Percentiles rank a stretch among this genome's conserved stretches.
These are phyloP conservation scores for Pseudococcus jackbeardsleyi DNA, from an alignment of 2,888 invertebrate genomes.

Conservation along the genomic window DNA sequence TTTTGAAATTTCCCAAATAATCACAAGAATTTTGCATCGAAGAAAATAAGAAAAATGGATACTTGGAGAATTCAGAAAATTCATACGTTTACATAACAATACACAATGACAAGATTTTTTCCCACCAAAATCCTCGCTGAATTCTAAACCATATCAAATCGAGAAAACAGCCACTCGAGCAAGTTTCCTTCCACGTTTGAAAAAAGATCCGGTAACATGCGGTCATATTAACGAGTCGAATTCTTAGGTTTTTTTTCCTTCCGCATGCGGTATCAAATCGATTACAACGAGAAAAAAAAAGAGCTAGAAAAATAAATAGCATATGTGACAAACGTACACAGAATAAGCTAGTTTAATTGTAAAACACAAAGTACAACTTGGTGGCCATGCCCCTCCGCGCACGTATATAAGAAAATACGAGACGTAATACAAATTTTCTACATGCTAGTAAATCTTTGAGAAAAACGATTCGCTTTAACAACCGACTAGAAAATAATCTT, in stretches of 20 bases:
- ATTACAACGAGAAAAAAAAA: neutral
- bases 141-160: neutral
- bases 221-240: constrained; percentile 14
- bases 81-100: too few relatives aligned
- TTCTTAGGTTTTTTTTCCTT: neutral
- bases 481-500: constrained; percentile 50
- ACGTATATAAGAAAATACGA: constrained; percentile 31
- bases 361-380: constrained; percentile 21
- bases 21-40: too few relatives aligned
- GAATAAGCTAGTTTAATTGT: constrained; percentile 24
- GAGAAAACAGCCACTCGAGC: neutral
- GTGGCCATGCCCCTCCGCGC: neutral
- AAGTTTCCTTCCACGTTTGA: neutral
- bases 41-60: too few relatives aligned
- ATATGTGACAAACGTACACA: constrained; percentile 20
- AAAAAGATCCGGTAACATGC: constrained; percentile 13
- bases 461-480: constrained; percentile 50
- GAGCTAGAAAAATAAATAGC: neutral
- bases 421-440: constrained; percentile 52
- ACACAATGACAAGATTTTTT: too few relatives aligned
- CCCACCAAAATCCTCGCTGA: too few relatives aligned
- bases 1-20: too few relatives aligned
- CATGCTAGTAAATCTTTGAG: constrained; percentile 52
- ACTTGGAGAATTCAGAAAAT: too few relatives aligned
- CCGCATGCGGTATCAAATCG: constrained; percentile 9